A percentile compares a stretch with the other conserved stretches of the same genome.
phyloP scores from a whole-genome alignment of 2,888 invertebrate species.

The Harmothoe impar region DNA sequence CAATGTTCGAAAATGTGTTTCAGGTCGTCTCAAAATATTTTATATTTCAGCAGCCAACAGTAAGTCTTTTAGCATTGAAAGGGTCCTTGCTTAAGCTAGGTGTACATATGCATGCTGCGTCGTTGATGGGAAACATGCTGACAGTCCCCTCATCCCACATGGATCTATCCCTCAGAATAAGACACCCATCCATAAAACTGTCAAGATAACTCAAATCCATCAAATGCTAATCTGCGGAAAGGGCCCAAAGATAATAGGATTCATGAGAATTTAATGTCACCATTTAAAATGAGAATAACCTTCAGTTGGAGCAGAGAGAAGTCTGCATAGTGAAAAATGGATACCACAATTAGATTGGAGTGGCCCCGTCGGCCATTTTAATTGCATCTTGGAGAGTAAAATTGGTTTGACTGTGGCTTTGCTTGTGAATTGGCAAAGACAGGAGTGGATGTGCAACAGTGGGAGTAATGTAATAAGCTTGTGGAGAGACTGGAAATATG shows the following conservation, averaged over 20 bases:
- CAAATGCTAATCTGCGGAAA: conserved; percentile 10
- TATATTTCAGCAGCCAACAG: too few species aligned
- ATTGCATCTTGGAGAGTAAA: neutral
- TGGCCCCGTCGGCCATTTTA: neutral
- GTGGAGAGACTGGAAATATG: too few species aligned
- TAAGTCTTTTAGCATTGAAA: too few species aligned
- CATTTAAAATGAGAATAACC: neutral
- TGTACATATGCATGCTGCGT: too few species aligned
- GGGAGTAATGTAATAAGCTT: neutral
- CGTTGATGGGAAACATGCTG: neutral
- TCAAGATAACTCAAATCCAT: neutral
- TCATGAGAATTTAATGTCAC: conserved; percentile 9
- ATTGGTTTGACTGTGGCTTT: too few species aligned
- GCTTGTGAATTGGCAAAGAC: neutral
- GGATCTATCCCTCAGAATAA: neutral
- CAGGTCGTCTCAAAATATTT: too few species aligned
- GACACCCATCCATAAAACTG: neutral
- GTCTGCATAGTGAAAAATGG: neutral
- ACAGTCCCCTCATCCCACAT: neutral
- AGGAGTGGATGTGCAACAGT: neutral
- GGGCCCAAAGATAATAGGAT: neutral
- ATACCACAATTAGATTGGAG: conserved; percentile 2
- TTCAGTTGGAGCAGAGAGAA: neutral
- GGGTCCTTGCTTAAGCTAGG: too few species aligned
- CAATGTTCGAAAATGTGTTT: too few species aligned